These are phyloP conservation scores for Dryobates pubescens DNA, from an alignment of 2,797 vertebrate species.

Conservation along the genomic window DNA sequence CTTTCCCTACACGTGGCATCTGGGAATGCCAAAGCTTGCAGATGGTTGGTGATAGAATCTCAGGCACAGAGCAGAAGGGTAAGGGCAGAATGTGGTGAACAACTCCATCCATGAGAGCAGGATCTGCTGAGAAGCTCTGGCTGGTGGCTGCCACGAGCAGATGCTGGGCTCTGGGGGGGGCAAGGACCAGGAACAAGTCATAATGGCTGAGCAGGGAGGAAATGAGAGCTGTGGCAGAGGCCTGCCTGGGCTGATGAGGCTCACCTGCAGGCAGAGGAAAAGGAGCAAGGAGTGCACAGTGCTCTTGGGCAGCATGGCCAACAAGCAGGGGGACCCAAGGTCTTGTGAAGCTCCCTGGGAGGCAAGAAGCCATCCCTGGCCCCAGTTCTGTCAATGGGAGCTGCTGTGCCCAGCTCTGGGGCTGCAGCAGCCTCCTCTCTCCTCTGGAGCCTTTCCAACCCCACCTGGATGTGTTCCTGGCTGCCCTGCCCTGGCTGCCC, in stretches of 20 bases:
- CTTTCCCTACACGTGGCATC: conserved; percentile 16
- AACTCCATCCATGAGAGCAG: background rate
- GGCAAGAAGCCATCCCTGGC: background rate
- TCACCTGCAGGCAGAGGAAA: background rate
- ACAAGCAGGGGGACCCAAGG: fast-evolving
- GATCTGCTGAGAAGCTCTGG: background rate
- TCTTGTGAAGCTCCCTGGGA: background rate
- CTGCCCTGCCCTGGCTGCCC: too few species aligned
- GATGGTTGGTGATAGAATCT: conserved; percentile 3
- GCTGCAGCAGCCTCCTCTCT: too few species aligned
- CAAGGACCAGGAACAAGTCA: background rate
- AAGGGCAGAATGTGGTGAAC: background rate
- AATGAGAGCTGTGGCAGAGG: background rate
- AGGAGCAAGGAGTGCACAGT: background rate
- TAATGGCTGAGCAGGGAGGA: background rate
- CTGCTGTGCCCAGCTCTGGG: background rate
- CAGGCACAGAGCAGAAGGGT: background rate
- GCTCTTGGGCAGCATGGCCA: background rate
- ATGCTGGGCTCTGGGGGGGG: background rate
- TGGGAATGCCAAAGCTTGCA: conserved; percentile 34
- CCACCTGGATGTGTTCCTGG: too few species aligned
- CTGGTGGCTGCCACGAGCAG: background rate
- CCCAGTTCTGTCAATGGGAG: background rate
- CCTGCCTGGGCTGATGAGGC: background rate
- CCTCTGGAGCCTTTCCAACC: too few species aligned